Base-by-base conservation (phyloP, 2,888 invertebrate genomes). In the Eupithecia subfuscata region DNA sequence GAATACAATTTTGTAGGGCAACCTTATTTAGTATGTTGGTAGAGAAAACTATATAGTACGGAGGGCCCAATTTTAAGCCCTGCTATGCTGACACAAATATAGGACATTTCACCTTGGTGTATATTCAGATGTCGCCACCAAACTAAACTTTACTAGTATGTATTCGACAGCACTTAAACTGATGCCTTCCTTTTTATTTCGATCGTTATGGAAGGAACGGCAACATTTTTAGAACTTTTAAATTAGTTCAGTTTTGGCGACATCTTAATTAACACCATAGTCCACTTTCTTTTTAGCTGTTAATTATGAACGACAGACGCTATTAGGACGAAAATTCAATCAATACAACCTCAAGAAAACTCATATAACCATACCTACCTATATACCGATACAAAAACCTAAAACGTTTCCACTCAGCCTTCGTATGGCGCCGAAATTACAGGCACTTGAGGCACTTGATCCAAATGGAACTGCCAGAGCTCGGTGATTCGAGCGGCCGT, bases 381-480 rank as follows among this genome's bases (percentile, higher is more conserved):
- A 63, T 30, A 34, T 34, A 34, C 18, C 34, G 9, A 64, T 30
- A 30, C 34, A 64, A 8, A 34, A 64, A 34, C 30, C 34, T 64
- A 64, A 34, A 64, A 64, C 34, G 64, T 64, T 64, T 64, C 45
- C 69, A 52, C 69, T 30, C 25, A 30, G 69, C 11, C 9, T 34
- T 30, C 3, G 45, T 52, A 69, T 60, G 60, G 48, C 30, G 11
- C 30, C 18, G 11, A 69, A 69, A 64, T 64, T 64, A 64, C 64
- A 34, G 64, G 18, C 64, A 75, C 71, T 78, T 76, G 60, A 60
- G 14, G 56, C 56, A 56, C 56, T 56, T 22, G 75, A 18, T 48
- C 75, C 56, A 71, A 78, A 79, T 78, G 56, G 77, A 80, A 77
- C 75, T 74, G 75, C 70, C 78, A 60, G 37, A n/a, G 43, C 56